Percentiles rank a stretch among this genome's conserved stretches.
These are phyloP conservation scores for Melanotaenia nigrans DNA, from an alignment of 2,797 vertebrate species.

Conservation along the genomic window DNA sequence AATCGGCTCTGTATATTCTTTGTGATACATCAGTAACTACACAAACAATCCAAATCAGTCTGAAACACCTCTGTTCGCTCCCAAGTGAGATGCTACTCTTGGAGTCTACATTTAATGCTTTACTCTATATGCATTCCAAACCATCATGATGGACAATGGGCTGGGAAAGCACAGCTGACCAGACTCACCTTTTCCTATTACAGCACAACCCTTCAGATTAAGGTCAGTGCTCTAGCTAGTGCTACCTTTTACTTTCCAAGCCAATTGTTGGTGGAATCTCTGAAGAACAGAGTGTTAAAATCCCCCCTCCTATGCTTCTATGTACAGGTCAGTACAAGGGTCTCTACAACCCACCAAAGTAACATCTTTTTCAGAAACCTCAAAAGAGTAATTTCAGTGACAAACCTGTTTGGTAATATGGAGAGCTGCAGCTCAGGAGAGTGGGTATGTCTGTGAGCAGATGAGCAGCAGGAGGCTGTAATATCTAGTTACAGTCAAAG, in stretches of 20 bases:
- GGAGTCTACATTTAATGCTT: slow-evolving; percentile 71
- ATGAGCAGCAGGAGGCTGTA: slow-evolving; percentile 28
- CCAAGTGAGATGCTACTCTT: slow-evolving; percentile 24
- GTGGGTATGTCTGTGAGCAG: slow-evolving; percentile 24
- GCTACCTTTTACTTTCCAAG: slow-evolving; percentile 59
- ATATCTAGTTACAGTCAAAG: slow-evolving; percentile 9
- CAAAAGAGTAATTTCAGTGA: slow-evolving; percentile 72
- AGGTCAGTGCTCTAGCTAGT: slow-evolving; percentile 78
- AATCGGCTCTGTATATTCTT: background rate
- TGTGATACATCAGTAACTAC: slow-evolving; percentile 27
- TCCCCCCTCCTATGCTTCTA: slow-evolving; percentile 66
- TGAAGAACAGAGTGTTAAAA: slow-evolving; percentile 77
- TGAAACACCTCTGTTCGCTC: slow-evolving; percentile 24
- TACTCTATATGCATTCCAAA: slow-evolving; percentile 71
- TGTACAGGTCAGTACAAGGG: slow-evolving; percentile 79
- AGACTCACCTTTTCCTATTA: slow-evolving; percentile 74
- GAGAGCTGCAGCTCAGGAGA: slow-evolving; percentile 67
- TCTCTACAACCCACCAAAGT: slow-evolving; percentile 67
- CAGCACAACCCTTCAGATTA: slow-evolving; percentile 76
- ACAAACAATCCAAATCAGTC: slow-evolving; percentile 16
- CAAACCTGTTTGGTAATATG: slow-evolving; percentile 77
- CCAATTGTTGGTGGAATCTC: slow-evolving; percentile 70
- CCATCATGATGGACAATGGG: slow-evolving; percentile 61
- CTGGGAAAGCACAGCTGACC: slow-evolving; percentile 75
- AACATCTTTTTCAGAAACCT: slow-evolving; percentile 70